Conservation (phyloP, 1,140 invertebrate genomes). For the Drosophila cardini region DNA sequence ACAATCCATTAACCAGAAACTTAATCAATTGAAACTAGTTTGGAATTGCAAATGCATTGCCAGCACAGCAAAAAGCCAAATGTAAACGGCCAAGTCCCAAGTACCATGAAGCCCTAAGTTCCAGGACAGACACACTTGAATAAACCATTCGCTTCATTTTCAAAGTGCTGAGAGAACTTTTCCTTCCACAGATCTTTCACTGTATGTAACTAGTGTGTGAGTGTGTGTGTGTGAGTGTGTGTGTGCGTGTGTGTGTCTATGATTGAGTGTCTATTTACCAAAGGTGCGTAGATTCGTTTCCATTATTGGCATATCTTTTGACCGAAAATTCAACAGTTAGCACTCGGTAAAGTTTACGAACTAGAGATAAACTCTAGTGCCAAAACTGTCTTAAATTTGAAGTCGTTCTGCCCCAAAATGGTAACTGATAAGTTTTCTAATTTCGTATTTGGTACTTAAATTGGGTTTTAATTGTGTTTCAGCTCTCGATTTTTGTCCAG, state of each 20-base stretch:
- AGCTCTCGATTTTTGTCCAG: constrained; percentile 36
- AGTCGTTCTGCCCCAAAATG: constrained; percentile 48
- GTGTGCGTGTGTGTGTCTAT: constrained; percentile 44
- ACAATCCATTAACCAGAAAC: constrained; percentile 82
- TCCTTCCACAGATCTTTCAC: constrained; percentile 18
- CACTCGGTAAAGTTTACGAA: constrained; percentile 34
- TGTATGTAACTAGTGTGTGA: constrained; percentile 10
- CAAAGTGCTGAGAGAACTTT: constrained; percentile 58
- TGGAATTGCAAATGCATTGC: constrained; percentile 76
- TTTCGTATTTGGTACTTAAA: constrained; percentile 68
- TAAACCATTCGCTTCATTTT: constrained; percentile 56
- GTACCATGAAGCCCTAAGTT: constrained; percentile 14
- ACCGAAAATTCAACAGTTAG: constrained; percentile 60
- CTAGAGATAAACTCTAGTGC: background rate
- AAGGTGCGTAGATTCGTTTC: constrained; percentile 49
- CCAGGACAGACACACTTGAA: constrained; percentile 30
- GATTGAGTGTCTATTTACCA: constrained; percentile 65
- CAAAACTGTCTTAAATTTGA: background rate
- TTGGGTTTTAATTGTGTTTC: constrained; percentile 79
- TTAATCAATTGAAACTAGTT: constrained; percentile 81
- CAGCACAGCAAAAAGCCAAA: constrained; percentile 67
- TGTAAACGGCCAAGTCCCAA: constrained; percentile 27
- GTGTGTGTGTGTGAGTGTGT: constrained; percentile 12
- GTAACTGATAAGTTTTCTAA: constrained; percentile 78
- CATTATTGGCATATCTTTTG: constrained; percentile 56